phyloP scores from a whole-genome alignment of 2,888 invertebrate species.

The Hipparchia sbordonii region DNA sequence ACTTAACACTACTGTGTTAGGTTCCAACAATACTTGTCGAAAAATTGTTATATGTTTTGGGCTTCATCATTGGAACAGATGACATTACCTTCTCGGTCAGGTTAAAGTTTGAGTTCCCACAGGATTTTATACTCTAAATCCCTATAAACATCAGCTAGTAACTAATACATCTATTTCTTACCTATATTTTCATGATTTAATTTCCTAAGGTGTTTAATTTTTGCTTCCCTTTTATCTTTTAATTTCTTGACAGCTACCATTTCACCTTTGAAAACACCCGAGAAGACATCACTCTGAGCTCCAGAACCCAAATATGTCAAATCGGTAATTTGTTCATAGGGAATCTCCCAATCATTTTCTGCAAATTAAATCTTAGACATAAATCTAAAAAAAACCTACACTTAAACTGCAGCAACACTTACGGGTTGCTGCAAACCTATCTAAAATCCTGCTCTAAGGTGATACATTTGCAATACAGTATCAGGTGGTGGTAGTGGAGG shows the following conservation, averaged over 20 bases:
- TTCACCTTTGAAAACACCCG: conserved; percentile 91
- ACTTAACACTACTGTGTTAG: too few relatives aligned
- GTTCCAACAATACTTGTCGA: too few relatives aligned
- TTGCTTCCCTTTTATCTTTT: conserved; percentile 94
- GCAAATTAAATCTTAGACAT: conserved; percentile 27
- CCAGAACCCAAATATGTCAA: conserved; percentile 96
- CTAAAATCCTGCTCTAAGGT: too few relatives aligned
- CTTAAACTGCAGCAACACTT: conserved; percentile 5
- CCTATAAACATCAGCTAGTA: too few relatives aligned
- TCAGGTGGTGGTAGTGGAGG: too few relatives aligned
- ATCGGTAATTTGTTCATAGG: conserved; percentile 94
- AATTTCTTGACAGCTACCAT: conserved; percentile 98
- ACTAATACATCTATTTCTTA: conserved; percentile 33
- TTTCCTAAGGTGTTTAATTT: conserved; percentile 95
- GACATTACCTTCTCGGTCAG: too few relatives aligned
- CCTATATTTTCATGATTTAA: conserved; percentile 96
- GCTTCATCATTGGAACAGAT: too few relatives aligned
- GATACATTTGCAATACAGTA: too few relatives aligned
- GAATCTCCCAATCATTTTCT: conserved; percentile 96
- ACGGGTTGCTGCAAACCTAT: too few relatives aligned
- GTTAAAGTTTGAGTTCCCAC: too few relatives aligned
- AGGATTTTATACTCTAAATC: too few relatives aligned
- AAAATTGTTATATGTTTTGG: too few relatives aligned
- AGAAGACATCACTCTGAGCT: conserved; percentile 97
- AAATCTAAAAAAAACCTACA: background rate